A percentile compares a stretch with the other conserved stretches of the same genome.
These are phyloP conservation scores for Drosophila vallismaia DNA, from an alignment of 2,888 invertebrate genomes.

Conservation along the genomic window DNA sequence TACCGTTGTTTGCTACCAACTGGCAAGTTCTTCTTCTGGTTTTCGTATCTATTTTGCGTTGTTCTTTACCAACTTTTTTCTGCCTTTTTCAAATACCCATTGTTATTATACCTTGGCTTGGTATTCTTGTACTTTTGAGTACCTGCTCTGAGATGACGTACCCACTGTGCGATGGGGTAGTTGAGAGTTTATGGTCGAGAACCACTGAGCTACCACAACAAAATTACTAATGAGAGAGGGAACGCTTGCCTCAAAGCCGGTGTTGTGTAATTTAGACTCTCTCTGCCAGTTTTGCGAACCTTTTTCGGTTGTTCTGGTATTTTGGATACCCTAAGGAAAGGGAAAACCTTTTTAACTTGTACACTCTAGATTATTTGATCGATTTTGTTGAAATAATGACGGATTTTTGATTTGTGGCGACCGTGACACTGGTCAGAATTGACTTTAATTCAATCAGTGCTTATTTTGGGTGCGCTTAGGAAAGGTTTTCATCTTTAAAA, in stretches of 20 bases:
- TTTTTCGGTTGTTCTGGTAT: not conserved
- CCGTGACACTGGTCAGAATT: too few species aligned
- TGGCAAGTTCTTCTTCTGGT: slow-evolving; percentile 9
- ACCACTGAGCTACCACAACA: slow-evolving; percentile 35
- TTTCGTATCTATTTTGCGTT: slow-evolving; percentile 19
- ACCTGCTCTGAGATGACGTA: slow-evolving; percentile 41
- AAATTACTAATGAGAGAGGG: slow-evolving; percentile 32
- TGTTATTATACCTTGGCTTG: slow-evolving; percentile 34
- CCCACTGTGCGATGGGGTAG: not conserved
- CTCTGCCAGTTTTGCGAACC: slow-evolving; percentile 2
- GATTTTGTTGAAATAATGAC: too few species aligned
- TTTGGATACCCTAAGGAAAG: slow-evolving; percentile 6
- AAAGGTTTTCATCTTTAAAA: too few species aligned
- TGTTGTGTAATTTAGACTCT: slow-evolving; percentile 20
- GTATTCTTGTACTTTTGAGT: slow-evolving; percentile 30
- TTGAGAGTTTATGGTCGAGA: not conserved
- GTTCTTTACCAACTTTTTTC: slow-evolving; percentile 9
- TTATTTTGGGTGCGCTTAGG: too few species aligned
- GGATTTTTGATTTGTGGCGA: too few species aligned
- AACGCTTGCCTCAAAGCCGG: slow-evolving; percentile 2
- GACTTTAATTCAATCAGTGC: too few species aligned
- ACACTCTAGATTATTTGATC: not conserved
- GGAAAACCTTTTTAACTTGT: not conserved
- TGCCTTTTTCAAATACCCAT: slow-evolving; percentile 24
- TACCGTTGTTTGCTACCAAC: not conserved